phyloP scores from a whole-genome alignment of 1,140 invertebrate species.

The Acromyrmex charruanus region DNA sequence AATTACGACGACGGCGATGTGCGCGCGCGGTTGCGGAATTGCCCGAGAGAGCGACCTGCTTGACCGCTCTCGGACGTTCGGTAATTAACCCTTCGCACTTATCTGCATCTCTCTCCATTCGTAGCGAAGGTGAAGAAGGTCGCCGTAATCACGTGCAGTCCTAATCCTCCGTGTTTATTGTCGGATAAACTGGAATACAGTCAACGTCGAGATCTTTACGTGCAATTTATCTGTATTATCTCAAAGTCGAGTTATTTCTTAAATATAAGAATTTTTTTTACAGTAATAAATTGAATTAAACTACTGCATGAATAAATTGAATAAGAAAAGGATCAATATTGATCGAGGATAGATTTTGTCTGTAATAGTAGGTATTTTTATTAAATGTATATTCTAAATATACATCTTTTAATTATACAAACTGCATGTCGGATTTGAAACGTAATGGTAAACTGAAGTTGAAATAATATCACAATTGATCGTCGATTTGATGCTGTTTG shows the following conservation, averaged over 20 bases:
- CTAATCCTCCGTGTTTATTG: conserved; percentile 40
- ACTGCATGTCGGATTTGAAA: too few species aligned
- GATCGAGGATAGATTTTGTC: too few species aligned
- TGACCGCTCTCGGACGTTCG: conserved; percentile 54
- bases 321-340: too few species aligned
- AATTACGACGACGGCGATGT: conserved; percentile 60
- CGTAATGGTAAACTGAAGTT: too few species aligned
- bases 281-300: too few species aligned
- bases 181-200: conserved; percentile 18
- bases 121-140: conserved; percentile 29
- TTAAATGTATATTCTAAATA: too few species aligned
- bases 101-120: conserved; percentile 46
- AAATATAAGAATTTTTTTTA: neutral
- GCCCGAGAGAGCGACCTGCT: conserved; percentile 55
- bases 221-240: neutral
- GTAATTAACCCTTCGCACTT: conserved; percentile 54
- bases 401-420: too few species aligned
- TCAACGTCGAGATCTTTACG: neutral
- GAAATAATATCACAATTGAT: too few species aligned
- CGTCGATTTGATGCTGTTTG: too few species aligned
- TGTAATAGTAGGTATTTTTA: too few species aligned
- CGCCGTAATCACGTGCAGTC: conserved; percentile 13
- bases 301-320: too few species aligned
- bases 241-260: neutral
- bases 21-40: conserved; percentile 54